Conservation (phyloP, 2,797 vertebrate species). For the Pampus argenteus region DNA sequence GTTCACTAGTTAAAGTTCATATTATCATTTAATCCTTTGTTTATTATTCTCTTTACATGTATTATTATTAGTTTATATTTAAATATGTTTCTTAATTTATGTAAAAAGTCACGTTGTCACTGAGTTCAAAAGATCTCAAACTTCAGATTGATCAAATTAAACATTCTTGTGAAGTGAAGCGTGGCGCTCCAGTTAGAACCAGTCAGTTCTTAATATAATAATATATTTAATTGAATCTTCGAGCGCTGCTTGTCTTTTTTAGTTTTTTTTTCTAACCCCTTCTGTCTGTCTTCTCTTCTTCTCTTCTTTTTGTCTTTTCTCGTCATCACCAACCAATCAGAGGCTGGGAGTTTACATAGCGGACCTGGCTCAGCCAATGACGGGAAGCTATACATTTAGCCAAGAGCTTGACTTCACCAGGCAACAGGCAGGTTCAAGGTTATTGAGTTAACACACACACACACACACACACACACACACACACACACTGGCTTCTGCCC, state of each 20-base stretch:
- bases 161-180: too few relatives aligned
- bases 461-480: slow-evolving; percentile 23
- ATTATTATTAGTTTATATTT: too few relatives aligned
- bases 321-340: slow-evolving; percentile 21
- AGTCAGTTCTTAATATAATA: too few relatives aligned
- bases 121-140: too few relatives aligned
- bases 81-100: too few relatives aligned
- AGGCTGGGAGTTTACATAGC: neutral
- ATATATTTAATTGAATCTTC: too few relatives aligned
- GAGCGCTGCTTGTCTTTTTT: neutral
- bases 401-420: slow-evolving; percentile 28
- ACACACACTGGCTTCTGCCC: slow-evolving; percentile 36
- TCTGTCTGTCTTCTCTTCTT: neutral
- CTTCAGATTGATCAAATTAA: too few relatives aligned
- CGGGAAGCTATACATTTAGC: slow-evolving; percentile 1
- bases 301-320: neutral
- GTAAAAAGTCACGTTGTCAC: too few relatives aligned
- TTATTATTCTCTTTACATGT: too few relatives aligned
- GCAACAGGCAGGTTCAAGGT: slow-evolving; percentile 53
- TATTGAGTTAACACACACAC: slow-evolving; percentile 22
- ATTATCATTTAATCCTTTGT: too few relatives aligned
- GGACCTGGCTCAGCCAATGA: slow-evolving; percentile 17
- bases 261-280: neutral
- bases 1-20: too few relatives aligned
- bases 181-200: too few relatives aligned